phyloP scores from a whole-genome alignment of 1,140 invertebrate species.

The Ylistrum balloti region DNA sequence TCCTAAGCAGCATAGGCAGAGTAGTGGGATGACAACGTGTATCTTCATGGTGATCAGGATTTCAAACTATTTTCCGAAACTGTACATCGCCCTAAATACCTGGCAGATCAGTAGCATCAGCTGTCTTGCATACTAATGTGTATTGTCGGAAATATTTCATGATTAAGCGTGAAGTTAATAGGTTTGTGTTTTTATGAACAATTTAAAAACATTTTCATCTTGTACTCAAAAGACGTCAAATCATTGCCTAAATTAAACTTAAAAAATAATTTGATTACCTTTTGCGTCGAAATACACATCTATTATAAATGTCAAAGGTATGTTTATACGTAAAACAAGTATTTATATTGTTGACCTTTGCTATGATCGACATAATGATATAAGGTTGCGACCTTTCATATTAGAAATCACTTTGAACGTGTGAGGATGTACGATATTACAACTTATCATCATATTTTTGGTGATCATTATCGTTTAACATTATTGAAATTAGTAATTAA shows the following conservation, averaged over 20 bases:
- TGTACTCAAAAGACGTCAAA: neutral
- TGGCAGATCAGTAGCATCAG: neutral
- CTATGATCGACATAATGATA: neutral
- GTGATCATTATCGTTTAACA: neutral
- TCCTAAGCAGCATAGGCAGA: neutral
- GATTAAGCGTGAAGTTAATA: neutral
- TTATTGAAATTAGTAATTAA: neutral
- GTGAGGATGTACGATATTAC: neutral
- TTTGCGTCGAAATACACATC: neutral
- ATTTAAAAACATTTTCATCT: neutral
- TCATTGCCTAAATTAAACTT: neutral
- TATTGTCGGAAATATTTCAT: neutral
- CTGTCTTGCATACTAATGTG: neutral
- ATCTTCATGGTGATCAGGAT: neutral
- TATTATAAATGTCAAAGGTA: neutral
- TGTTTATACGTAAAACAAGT: neutral
- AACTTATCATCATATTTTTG: neutral
- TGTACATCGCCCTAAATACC: neutral
- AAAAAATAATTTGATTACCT: slow-evolving; percentile 7
- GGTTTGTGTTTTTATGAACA: slow-evolving; percentile 1
- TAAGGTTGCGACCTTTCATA: neutral
- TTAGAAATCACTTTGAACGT: neutral
- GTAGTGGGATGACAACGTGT: neutral
- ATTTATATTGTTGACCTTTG: slow-evolving; percentile 11
- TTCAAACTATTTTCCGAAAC: neutral